Conservation (phyloP, 2,888 invertebrate species). For the Cryptus viduatorius region DNA sequence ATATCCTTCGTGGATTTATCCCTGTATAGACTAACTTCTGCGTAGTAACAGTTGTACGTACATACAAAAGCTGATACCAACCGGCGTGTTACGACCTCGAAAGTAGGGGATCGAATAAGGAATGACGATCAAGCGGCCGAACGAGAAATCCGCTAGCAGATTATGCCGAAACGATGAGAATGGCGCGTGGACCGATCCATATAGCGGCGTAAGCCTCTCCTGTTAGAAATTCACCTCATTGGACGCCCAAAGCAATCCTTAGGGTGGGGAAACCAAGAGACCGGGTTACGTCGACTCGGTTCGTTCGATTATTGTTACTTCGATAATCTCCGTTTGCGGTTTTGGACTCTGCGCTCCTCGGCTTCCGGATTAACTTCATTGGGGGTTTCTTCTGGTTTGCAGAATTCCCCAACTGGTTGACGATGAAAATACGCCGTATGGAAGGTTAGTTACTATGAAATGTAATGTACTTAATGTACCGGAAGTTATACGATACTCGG, state of each 20-base stretch:
- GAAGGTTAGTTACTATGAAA: not conserved
- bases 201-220: slow-evolving; percentile 56
- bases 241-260: slow-evolving; percentile 20
- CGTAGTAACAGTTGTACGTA: slow-evolving; percentile 9
- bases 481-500: slow-evolving; percentile 50
- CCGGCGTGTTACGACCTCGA: slow-evolving; percentile 30
- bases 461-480: slow-evolving; percentile 54
- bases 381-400: slow-evolving; percentile 12
- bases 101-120: slow-evolving; percentile 17
- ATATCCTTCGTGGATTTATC: slow-evolving; percentile 60
- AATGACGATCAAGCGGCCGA: slow-evolving; percentile 61
- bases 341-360: not conserved
- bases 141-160: slow-evolving; percentile 60
- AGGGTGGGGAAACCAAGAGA: slow-evolving; percentile 16
- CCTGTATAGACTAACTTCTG: slow-evolving; percentile 13
- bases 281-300: slow-evolving; percentile 1
- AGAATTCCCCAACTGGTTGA: slow-evolving; percentile 7
- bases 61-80: slow-evolving; percentile 47
- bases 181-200: slow-evolving; percentile 47
- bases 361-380: not conserved
- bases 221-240: slow-evolving; percentile 64
- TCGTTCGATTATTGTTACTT: slow-evolving; percentile 52
- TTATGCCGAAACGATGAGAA: slow-evolving; percentile 49
- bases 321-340: slow-evolving; percentile 46
- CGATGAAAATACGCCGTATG: not conserved